These are phyloP conservation scores for Crossaster papposus DNA, from an alignment of 53 echinoderm and acorn worm species.

Conservation along the genomic window DNA sequence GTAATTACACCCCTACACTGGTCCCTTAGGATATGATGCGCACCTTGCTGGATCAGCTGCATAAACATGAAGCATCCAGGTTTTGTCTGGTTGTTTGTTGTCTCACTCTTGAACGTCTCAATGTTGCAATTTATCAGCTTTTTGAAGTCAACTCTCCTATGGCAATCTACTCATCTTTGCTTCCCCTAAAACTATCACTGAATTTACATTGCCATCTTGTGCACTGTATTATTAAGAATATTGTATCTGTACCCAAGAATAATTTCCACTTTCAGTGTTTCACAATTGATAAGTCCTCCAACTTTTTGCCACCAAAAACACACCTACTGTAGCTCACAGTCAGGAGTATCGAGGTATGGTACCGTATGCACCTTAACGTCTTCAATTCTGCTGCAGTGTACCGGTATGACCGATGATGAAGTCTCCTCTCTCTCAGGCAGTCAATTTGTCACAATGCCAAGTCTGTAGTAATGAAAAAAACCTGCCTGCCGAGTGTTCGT, in stretches of 20 bases:
- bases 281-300: not conserved
- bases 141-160: not conserved
- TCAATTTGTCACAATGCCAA: not conserved
- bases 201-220: not conserved
- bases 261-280: not conserved
- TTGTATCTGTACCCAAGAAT: too few species aligned
- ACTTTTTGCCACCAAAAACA: not conserved
- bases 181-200: not conserved
- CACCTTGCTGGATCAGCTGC: not conserved
- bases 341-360: too few species aligned
- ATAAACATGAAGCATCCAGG: not conserved
- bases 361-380: not conserved
- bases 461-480: not conserved
- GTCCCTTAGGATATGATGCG: slow-evolving; percentile 15
- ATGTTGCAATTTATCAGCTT: not conserved
- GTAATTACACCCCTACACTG: slow-evolving; percentile 7
- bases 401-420: not conserved
- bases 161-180: not conserved
- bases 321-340: not conserved
- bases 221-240: not conserved
- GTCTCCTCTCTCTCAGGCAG: not conserved
- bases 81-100: not conserved
- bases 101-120: not conserved
- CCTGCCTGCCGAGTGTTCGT: not conserved
- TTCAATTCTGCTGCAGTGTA: not conserved